These are phyloP conservation scores for Apaloderma vittatum DNA, from an alignment of 2,113 vertebrate species.

Conservation along the genomic window DNA sequence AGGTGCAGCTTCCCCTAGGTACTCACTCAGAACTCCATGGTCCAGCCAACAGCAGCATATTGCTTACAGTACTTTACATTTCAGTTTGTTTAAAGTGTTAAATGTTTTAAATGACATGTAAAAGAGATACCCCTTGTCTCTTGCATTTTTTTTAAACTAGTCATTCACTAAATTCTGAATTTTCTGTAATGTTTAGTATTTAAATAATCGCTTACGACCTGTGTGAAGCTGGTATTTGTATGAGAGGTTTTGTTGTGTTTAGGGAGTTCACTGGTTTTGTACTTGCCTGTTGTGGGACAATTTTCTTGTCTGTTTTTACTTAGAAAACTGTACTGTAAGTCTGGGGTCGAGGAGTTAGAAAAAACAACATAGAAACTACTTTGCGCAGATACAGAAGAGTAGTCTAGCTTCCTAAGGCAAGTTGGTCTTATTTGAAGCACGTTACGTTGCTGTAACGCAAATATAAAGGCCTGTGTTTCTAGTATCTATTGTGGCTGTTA, in stretches of 20 bases:
- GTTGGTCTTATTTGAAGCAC: background rate
- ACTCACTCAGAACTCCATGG: background rate
- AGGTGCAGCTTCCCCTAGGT: background rate
- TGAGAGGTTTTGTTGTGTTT: background rate
- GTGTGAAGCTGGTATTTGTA: background rate
- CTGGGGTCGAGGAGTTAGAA: background rate
- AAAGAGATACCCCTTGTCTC: background rate
- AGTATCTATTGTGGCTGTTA: background rate
- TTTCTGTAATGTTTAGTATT: background rate
- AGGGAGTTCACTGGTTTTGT: background rate
- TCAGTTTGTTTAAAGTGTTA: background rate
- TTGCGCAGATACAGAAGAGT: background rate
- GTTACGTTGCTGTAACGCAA: background rate
- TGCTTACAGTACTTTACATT: background rate
- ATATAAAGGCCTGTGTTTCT: background rate
- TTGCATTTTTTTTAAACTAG: background rate
- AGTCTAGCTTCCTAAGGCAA: background rate
- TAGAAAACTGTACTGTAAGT: background rate
- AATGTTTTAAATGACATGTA: background rate
- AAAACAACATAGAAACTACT: background rate
- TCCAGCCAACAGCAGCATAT: background rate
- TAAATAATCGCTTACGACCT: background rate
- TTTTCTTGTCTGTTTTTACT: background rate
- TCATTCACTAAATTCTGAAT: background rate
- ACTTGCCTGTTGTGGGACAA: background rate